Evolutionary conservation across 2,888 invertebrate species (phyloP).

Genomic region (Tenthredo scrophulariae): DNA sequence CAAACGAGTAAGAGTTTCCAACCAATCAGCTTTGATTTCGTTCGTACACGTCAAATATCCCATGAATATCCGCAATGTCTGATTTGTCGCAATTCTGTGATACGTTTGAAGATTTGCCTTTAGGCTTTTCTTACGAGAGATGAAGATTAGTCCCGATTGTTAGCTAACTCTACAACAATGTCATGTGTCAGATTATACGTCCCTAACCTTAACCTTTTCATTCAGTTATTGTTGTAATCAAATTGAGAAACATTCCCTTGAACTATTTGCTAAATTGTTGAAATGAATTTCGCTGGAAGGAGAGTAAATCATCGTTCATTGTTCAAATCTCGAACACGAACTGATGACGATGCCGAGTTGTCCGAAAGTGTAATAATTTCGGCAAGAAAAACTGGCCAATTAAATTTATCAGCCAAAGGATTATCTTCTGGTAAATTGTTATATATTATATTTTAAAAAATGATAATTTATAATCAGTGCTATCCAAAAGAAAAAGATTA

Average conservation of each 20-base stretch:
- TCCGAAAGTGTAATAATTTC: conserved; percentile 87
- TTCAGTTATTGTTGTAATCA: conserved; percentile 26
- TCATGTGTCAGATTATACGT: neutral
- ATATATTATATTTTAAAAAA: neutral
- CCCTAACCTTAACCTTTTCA: conserved; percentile 2
- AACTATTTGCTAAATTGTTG: neutral
- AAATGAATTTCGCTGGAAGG: conserved; percentile 56
- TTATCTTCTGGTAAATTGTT: conserved; percentile 84
- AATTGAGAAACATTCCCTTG: neutral
- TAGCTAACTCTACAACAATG: neutral
- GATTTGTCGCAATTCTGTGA: neutral
- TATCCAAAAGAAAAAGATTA: neutral
- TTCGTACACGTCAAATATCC: neutral
- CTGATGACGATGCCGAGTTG: conserved; percentile 85
- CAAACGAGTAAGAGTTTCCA: neutral
- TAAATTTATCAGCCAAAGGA: conserved; percentile 89
- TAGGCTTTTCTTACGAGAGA: neutral
- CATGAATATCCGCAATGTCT: neutral
- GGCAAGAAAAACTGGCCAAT: conserved; percentile 89
- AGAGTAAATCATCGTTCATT: conserved; percentile 76
- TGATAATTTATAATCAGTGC: neutral
- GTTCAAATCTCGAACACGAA: conserved; percentile 87
- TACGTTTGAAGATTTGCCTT: conserved; percentile 9
- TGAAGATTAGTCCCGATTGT: neutral
- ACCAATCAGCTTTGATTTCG: conserved; percentile 14